Base-by-base conservation (phyloP, 2,888 invertebrate species). In the Leucophenga maculata region DNA sequence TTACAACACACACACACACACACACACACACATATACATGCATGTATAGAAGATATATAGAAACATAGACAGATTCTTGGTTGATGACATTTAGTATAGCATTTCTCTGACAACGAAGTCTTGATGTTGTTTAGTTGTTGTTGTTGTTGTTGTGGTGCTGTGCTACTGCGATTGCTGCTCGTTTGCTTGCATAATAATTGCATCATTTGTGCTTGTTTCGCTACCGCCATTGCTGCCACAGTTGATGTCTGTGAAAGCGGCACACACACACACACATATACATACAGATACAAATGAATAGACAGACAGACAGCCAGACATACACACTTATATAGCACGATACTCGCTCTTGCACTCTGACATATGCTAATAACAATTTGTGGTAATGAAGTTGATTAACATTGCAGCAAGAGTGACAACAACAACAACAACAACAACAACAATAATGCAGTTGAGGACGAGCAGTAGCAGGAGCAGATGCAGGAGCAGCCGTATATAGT, bases 281-380 rank as follows among this genome's bases (percentile, higher is more conserved):
- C 39, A 39, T 8, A 39, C 8, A 39, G 4, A 50, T 6, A 46
- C 46, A 46, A 2, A 60, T 3, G 39, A 6, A 11, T 26, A 31
- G 20, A 18, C 39, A 60, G 8, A 60, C 13, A 39, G 22, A 57
- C 57, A 20, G 13, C 4, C 22, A 55, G 1, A 48, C 22, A 20
- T 3, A 48, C 48, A 26, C 62, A 48, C n/a, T n/a, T n/a, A 16
- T 31, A 60, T 16, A 60, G 39, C 9, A 60, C 16, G 31, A 57
- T 57, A 14, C 16, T 18, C 60, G 44, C 14, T 39, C 55, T 60
- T 20, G 60, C 60, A 60, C 83, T 83, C 83, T 80, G 82, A 80
- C 84, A 82, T 82, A 82, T 82, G 82, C 82, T 83, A 82, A 82
- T 82, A 84, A 82, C 84, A 83, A 84, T 82, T 82, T 82, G 82